Evolutionary conservation across 2,888 invertebrate genomes (phyloP), one percentile per base, ranked within the genome.

Genomic region (Idaea dimidiata): DNA sequence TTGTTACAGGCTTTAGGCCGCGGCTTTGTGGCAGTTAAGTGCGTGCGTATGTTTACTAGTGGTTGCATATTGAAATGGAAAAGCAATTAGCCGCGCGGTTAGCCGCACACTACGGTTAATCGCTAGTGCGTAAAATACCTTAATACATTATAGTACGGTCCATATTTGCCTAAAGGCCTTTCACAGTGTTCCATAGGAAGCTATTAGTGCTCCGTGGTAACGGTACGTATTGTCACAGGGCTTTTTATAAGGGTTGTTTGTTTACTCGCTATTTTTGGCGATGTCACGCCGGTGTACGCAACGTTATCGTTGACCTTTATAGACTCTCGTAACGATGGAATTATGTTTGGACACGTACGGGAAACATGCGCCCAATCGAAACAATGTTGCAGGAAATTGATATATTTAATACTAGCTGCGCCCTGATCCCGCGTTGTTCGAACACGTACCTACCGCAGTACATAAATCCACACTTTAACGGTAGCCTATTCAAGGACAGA

Each of bases 361-460:
- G 58, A 17, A 58, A 33, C 16, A 33, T 33, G 58, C 31, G 32
- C 58, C 32, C 16, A 31, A 56, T 56, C 56, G 18, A 10, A 18
- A 18, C 16, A 18, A 18, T 43, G 24, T 24, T 24, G 24, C 5
- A 24, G 24, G 24, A 24, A 24, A 24, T 24, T 24, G 24, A 24
- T 3, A 24, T 24, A 24, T 24, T 24, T 24, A 24, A 24, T 24
- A 24, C n/a, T n/a, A n/a, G n/a, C n/a, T n/a, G n/a, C n/a, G n/a
- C n/a, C n/a, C n/a, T n/a, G n/a, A n/a, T n/a, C n/a, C n/a, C n/a
- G n/a, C n/a, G n/a, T n/a, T n/a, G n/a, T n/a, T n/a, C n/a, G n/a
- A n/a, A n/a, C n/a, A n/a, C n/a, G n/a, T n/a, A n/a, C n/a, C n/a
- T n/a, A n/a, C n/a, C n/a, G n/a, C n/a, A n/a, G n/a, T n/a, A n/a